Conservation (phyloP, 2,797 vertebrate genomes). For the Pogonophryne albipinna region DNA sequence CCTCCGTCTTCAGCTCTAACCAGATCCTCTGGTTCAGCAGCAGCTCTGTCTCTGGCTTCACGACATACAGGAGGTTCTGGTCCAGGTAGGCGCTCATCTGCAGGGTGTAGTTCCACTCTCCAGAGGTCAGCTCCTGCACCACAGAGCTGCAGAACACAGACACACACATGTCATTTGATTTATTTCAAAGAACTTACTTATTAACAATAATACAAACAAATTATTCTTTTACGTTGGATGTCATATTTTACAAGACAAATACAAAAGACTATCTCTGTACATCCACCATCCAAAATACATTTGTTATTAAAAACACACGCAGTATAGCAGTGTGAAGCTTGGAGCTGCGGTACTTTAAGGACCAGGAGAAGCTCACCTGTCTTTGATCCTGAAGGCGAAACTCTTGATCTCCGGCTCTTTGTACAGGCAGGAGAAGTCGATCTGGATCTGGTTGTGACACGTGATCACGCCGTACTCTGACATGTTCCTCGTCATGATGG, state of each 20-base stretch:
- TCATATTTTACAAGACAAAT: no score
- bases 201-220: no score
- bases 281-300: no score
- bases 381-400: neutral
- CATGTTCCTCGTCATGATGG: neutral
- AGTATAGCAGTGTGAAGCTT: neutral
- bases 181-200: no score
- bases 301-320: no score
- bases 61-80: accelerated
- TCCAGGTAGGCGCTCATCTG: neutral
- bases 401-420: neutral
- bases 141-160: neutral
- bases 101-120: neutral
- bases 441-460: accelerated
- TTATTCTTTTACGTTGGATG: no score
- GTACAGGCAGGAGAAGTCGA: slow-evolving; percentile 11
- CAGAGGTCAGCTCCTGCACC: neutral
- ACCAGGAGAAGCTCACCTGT: neutral
- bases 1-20: neutral
- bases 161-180: neutral
- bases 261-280: no score
- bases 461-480: neutral
- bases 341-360: neutral
- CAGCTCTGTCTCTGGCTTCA: accelerated
- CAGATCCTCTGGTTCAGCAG: neutral